Base-by-base conservation (phyloP, 2,888 invertebrate genomes). In the Scaptomyza caliginosa region DNA sequence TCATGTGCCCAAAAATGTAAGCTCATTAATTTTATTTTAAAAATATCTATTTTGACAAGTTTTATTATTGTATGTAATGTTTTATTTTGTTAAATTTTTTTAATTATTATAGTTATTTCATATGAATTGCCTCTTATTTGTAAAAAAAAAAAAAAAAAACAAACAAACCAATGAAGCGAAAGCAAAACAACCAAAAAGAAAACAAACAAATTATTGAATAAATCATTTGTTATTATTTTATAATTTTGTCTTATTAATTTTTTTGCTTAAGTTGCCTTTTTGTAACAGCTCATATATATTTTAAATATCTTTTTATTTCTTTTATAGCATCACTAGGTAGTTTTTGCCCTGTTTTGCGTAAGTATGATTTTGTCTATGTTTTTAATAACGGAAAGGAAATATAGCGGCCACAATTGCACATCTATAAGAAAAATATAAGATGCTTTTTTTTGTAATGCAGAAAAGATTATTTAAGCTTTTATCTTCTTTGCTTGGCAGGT, bases 401-500 rank as follows among this genome's bases (percentile, higher is more conserved):
- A 13, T 3, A 5, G 13, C 16, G 16, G 3, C 16, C 8, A 1
- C 16, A 8, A 34, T 3, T 2, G 5, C 11, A 38, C 6, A 13
- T n/a, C n/a, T n/a, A 13, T 13, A 13, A 32, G 4, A 32, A 7
- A 32, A 32, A 32, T 26, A 10, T 13, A 13, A 7, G 42, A 6
- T 10, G 19, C 13, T 4, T 11, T 4, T 26, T 16, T 24, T 24
- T 26, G 11, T 11, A 7, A 32, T 7, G 11, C 11, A 28, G 8
- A 8, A 17, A 17, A 16, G 6, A 13, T 38, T 11, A 46, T 13
- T 8, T 16, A 3, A 8, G 23, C 21, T 36, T 38, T n/a, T n/a
- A 5, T 42, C 8, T 45, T 6, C 19, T 42, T 6, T n/a, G 23
- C 24, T 52, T 48, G 39, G 0, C 70, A 96, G 94, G 94, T 96